Evolutionary conservation across 2,888 invertebrate genomes (phyloP), one percentile per base, ranked within the genome.

Genomic region (Lamellibrachia columna): DNA sequence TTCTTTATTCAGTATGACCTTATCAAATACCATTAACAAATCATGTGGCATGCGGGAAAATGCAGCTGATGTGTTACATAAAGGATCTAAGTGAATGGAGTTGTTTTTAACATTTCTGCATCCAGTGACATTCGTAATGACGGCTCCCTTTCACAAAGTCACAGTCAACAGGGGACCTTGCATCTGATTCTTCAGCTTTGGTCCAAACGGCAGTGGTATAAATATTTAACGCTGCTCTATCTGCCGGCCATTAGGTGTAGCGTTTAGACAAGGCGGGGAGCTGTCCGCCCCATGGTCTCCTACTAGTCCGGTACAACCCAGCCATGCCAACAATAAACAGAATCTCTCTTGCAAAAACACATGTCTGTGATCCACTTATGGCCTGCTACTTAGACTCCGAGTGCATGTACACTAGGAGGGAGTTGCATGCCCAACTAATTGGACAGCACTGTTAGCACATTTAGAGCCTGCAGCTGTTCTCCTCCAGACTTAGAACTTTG

Each of bases 161-260:
- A n/a, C 11, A 15, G 75, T n/a, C 75, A 75, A 75, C 75, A 15
- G 75, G 75, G 75, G 75, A 75, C 75, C 3, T 75, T 75, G 75
- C 75, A 75, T 75, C 75, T 75, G 75, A 75, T 75, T 75, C 75
- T 75, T 75, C 75, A 75, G 75, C 75, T 75, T 75, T 75, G 75
- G 15, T 75, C 75, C 75, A 75, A 75, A n/a, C 75, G 4, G 75
- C 75, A 15, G 75, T 75, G 22, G 75, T 75, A 75, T 75, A 75
- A 75, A 75, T 75, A 75, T 75, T 75, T 75, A 75, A 75, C 15
- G 22, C 75, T 22, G 75, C 75, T 3, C 75, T n/a, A 75, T 75
- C 22, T n/a, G 6, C 15, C 75, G 22, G 22, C 75, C 75, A 75
- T 75, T 75, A 75, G 75, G 75, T 75, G 75, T 75, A 9, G 75